phyloP scores from a whole-genome alignment of 2,113 vertebrate species.

The Mormoops blainvillei region DNA sequence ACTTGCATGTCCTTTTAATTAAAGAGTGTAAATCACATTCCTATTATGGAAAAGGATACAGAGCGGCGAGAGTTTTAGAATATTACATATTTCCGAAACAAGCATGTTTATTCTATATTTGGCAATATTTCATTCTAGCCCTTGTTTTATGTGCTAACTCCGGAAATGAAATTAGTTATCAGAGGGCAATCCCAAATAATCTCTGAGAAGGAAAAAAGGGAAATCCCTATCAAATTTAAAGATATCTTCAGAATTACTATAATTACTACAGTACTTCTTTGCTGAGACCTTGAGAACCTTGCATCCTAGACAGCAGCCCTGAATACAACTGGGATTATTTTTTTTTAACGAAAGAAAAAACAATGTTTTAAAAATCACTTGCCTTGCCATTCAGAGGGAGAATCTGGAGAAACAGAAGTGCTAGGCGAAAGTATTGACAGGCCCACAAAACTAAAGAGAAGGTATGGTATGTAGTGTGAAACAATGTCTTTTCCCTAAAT shows the following conservation, averaged over 20 bases:
- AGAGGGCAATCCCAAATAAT: neutral
- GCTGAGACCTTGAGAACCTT: neutral
- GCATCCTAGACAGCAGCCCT: neutral
- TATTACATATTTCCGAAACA: neutral
- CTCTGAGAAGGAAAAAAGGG: neutral
- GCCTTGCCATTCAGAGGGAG: neutral
- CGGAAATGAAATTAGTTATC: neutral
- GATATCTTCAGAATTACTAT: neutral
- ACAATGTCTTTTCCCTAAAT: neutral
- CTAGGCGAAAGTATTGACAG: neutral
- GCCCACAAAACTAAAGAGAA: neutral
- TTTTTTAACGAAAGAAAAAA: conserved; percentile 3
- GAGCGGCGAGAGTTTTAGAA: neutral
- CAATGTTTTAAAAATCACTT: neutral
- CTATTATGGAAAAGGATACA: neutral
- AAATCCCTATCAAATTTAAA: neutral
- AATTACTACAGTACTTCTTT: neutral
- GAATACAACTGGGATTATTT: neutral
- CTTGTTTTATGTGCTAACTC: neutral
- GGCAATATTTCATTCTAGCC: neutral
- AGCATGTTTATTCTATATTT: neutral
- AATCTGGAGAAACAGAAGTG: neutral
- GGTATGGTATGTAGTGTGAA: neutral
- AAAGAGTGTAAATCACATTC: neutral
- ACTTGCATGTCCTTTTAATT: neutral